These are phyloP conservation scores for Spilosoma lubricipeda DNA, from an alignment of 2,888 invertebrate species.

Conservation along the genomic window DNA sequence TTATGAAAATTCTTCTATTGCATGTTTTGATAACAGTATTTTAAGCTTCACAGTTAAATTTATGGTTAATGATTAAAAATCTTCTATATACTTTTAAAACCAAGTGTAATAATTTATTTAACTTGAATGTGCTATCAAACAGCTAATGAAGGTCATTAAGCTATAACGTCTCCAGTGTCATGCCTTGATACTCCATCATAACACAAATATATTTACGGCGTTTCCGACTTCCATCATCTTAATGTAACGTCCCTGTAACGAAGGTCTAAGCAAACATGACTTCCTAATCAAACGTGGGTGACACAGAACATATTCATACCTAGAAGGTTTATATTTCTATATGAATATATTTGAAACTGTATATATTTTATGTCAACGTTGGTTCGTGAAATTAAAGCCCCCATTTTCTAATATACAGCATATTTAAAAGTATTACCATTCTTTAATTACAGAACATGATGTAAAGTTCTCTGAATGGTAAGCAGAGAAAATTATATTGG, in stretches of 20 bases:
- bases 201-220: constrained; percentile 16
- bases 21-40: too few species aligned
- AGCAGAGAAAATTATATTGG: too few species aligned
- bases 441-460: too few species aligned
- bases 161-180: background rate
- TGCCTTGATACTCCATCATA: constrained; percentile 1
- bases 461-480: too few species aligned
- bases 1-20: too few species aligned
- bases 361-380: background rate
- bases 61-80: too few species aligned
- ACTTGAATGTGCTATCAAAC: background rate
- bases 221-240: constrained; percentile 3
- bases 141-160: background rate
- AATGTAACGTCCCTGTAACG: constrained; percentile 12
- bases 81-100: too few species aligned
- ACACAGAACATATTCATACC: constrained; percentile 10
- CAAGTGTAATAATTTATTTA: background rate
- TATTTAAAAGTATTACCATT: too few species aligned
- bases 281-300: constrained; percentile 24
- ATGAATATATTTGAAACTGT: constrained; percentile 1
- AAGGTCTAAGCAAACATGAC: constrained; percentile 28
- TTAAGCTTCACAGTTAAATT: too few species aligned
- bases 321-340: constrained; percentile 9
- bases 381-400: too few species aligned
- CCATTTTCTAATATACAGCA: too few species aligned